These are phyloP conservation scores for Hydriomena furcata DNA, from an alignment of 2,888 invertebrate genomes.

Conservation along the genomic window DNA sequence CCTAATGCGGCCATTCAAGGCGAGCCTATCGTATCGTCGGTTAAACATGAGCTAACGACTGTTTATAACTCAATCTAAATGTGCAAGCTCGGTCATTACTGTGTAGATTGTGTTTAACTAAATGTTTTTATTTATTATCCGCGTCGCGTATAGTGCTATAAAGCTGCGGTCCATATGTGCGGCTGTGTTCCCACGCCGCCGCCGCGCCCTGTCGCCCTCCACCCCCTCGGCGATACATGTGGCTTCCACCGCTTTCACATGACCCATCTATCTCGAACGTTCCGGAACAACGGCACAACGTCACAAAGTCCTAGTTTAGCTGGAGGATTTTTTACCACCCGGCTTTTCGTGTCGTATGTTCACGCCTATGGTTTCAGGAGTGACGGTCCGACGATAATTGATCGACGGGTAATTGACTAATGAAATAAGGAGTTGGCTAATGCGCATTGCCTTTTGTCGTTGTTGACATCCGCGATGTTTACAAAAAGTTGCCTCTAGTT, in stretches of 20 bases:
- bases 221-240: constrained; percentile 57
- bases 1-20: constrained; percentile 37
- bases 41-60: constrained; percentile 42
- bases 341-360: constrained; percentile 65
- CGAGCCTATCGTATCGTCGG: constrained; percentile 38
- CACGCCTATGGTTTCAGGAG: constrained; percentile 75
- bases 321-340: constrained; percentile 70
- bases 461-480: constrained; percentile 29
- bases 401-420: constrained; percentile 75
- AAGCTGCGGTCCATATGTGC: constrained; percentile 80
- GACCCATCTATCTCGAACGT: constrained; percentile 49
- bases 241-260: constrained; percentile 57
- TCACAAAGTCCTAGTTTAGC: constrained; percentile 44
- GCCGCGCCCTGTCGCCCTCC: constrained; percentile 49
- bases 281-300: constrained; percentile 30
- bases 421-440: constrained; percentile 55
- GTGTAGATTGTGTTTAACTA: constrained; percentile 65
- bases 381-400: constrained; percentile 67
- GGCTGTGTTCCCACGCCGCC: constrained; percentile 64
- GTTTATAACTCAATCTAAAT: constrained; percentile 59
- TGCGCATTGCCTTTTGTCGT: constrained; percentile 39
- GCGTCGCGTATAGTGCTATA: constrained; percentile 64
- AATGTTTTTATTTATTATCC: constrained; percentile 71
- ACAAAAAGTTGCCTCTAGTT: constrained; percentile 28
- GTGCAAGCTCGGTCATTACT: constrained; percentile 57